phyloP scores from a whole-genome alignment of 1,140 invertebrate genomes.

The Musca vetustissima region DNA sequence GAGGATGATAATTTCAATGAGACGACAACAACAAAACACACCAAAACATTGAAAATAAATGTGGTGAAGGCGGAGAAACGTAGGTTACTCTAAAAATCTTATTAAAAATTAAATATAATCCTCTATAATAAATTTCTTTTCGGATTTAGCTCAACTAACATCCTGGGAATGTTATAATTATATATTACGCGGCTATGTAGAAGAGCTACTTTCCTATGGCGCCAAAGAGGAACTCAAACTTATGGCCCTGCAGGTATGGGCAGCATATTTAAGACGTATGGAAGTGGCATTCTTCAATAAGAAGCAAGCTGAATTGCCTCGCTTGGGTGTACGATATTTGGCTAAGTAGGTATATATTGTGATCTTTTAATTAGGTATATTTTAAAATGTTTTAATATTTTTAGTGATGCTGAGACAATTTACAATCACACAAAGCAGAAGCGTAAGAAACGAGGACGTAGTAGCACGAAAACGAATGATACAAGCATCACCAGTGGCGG shows the following conservation, averaged over 20 bases:
- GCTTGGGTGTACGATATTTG: conserved; percentile 57
- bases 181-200: conserved; percentile 62
- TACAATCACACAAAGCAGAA: conserved; percentile 40
- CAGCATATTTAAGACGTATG: conserved; percentile 62
- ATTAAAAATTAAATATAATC: too few relatives aligned
- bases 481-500: conserved; percentile 25
- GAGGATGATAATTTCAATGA: conserved; percentile 41
- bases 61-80: conserved; percentile 29
- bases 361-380: neutral
- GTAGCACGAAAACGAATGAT: conserved; percentile 5
- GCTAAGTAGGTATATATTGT: conserved; percentile 57
- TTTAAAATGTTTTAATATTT: neutral
- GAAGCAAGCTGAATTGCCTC: conserved; percentile 57
- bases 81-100: too few relatives aligned
- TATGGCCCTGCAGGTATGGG: conserved; percentile 66
- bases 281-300: conserved; percentile 64
- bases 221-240: conserved; percentile 60
- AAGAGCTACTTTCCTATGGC: conserved; percentile 64
- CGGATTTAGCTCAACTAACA: conserved; percentile 59
- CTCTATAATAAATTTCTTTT: too few relatives aligned
- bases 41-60: conserved; percentile 34
- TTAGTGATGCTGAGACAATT: conserved; percentile 42
- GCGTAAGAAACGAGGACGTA: conserved; percentile 31
- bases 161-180: conserved; percentile 70
- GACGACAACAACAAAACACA: conserved; percentile 7